These are phyloP conservation scores for Adoxophyes honmai DNA, from an alignment of 1,140 invertebrate species.

Conservation along the genomic window DNA sequence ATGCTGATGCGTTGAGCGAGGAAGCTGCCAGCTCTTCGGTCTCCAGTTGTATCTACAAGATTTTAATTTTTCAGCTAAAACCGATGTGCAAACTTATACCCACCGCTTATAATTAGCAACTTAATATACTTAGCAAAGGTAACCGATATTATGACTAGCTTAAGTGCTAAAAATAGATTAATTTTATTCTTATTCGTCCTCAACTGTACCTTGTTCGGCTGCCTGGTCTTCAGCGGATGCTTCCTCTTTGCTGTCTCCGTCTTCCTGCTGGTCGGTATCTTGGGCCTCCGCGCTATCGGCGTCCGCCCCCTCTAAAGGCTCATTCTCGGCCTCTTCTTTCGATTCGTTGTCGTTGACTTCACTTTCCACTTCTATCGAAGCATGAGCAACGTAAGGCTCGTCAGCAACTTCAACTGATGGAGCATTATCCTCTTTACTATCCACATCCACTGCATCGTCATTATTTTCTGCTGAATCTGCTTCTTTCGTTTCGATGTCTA, in stretches of 20 bases:
- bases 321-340: slow-evolving; percentile 47
- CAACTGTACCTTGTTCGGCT: slow-evolving; percentile 38
- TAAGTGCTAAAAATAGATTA: too few relatives aligned
- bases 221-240: slow-evolving; percentile 50
- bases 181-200: too few relatives aligned
- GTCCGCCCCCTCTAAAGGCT: slow-evolving; percentile 32
- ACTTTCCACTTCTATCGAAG: slow-evolving; percentile 56
- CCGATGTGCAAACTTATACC: too few relatives aligned
- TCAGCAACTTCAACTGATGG: slow-evolving; percentile 71
- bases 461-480: slow-evolving; percentile 53
- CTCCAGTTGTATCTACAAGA: too few relatives aligned
- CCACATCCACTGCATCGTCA: slow-evolving; percentile 36
- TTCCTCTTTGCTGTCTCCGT: slow-evolving; percentile 61
- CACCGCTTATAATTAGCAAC: too few relatives aligned
- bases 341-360: slow-evolving; percentile 51
- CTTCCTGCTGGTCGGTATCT: slow-evolving; percentile 37
- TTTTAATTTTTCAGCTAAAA: too few relatives aligned
- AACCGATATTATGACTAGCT: too few relatives aligned
- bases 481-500: slow-evolving; percentile 69
- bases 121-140: too few relatives aligned
- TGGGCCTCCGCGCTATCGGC: slow-evolving; percentile 42
- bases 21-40: too few relatives aligned
- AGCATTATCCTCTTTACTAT: slow-evolving; percentile 52
- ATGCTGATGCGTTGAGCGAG: too few relatives aligned
- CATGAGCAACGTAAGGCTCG: slow-evolving; percentile 69